Base-by-base conservation (phyloP, 2,113 vertebrate species). In the Uria lomvia region DNA sequence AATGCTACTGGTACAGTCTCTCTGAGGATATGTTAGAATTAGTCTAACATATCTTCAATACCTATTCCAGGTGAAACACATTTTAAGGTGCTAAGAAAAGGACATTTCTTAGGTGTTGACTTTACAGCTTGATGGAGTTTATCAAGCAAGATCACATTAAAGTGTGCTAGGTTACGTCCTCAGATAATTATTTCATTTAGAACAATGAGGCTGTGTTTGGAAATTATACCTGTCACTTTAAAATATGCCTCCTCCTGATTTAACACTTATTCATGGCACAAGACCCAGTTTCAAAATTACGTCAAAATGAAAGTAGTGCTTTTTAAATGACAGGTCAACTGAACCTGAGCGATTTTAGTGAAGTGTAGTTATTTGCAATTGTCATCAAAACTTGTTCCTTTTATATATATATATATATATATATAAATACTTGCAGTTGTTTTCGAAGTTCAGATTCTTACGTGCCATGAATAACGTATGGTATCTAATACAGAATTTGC, bases 121-220 rank as follows among this genome's bases (percentile, higher is more conserved):
- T 91, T 95, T 62, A 34, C 4, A 36, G 27, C 30, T 56, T 82
- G 65, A 12, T 40, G 67, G 76, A 76, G 30, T 73, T 95, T 93
- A 91, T 94, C 40, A 87, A 68, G 66, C 34, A 78, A 75, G 36
- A 76, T 82, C 53, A 53, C 58, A 34, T 27, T 73, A 93, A 85
- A 65, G 34, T 89, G 21, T 67, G 34, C 27, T 87, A 59, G 66
- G 30, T 72, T 96, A 82, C 1, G 27, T 92, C 65, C 77, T 87
- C 43, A 92, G 34, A 88, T 53, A 91, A 94, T 92, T 92, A 78
- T 95, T 92, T 95, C 68, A 96, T 95, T 92, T 60, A 71, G 60
- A 96, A 95, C 86, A 96, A 91, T 82, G 40, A 94, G 32, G 10
- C 3, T 85, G 9, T 79, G 92, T 58, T 91, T 93, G 66, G 40